Evolutionary conservation across 92 coral and sea anemone genomes (phyloP).

Genomic region (Epizoanthus ramosus): DNA sequence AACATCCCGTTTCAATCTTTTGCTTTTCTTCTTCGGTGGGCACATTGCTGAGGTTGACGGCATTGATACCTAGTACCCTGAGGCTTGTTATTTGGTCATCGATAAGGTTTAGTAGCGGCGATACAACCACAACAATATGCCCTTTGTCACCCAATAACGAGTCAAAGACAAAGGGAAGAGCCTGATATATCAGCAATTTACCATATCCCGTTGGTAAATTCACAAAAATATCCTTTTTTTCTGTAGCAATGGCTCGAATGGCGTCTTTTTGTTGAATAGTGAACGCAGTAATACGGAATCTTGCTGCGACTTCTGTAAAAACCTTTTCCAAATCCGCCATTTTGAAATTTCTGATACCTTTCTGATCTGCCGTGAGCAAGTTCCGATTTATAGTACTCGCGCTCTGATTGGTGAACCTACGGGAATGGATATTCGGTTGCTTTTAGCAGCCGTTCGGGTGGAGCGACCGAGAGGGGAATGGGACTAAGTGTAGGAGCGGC

Average conservation of each 20-base stretch:
- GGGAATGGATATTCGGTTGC: too few species aligned
- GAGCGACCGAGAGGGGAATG: too few species aligned
- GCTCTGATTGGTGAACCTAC: too few species aligned
- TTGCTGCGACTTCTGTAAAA: too few species aligned
- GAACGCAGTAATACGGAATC: neutral
- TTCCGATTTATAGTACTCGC: too few species aligned
- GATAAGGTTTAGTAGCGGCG: constrained; percentile 52
- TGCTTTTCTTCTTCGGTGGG: constrained; percentile 35
- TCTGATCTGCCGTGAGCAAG: too few species aligned
- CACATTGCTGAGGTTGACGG: constrained; percentile 51
- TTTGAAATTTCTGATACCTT: too few species aligned
- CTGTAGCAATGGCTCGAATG: constrained; percentile 6
- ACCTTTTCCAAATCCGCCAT: too few species aligned
- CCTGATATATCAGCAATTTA: constrained; percentile 40
- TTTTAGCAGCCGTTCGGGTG: too few species aligned
- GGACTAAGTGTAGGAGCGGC: too few species aligned
- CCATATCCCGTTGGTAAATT: constrained; percentile 48
- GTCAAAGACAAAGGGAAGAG: constrained; percentile 34
- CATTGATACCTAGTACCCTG: constrained; percentile 41
- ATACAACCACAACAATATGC: constrained; percentile 46
- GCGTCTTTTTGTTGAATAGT: constrained; percentile 1
- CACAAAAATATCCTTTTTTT: constrained; percentile 25
- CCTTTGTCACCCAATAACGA: constrained; percentile 12
- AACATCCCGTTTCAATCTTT: constrained; percentile 40
- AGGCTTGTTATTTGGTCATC: constrained; percentile 57